Evolutionary conservation across 2,888 invertebrate species (phyloP), one percentile per base, ranked within the genome.

Genomic region (Cephus runcator): DNA sequence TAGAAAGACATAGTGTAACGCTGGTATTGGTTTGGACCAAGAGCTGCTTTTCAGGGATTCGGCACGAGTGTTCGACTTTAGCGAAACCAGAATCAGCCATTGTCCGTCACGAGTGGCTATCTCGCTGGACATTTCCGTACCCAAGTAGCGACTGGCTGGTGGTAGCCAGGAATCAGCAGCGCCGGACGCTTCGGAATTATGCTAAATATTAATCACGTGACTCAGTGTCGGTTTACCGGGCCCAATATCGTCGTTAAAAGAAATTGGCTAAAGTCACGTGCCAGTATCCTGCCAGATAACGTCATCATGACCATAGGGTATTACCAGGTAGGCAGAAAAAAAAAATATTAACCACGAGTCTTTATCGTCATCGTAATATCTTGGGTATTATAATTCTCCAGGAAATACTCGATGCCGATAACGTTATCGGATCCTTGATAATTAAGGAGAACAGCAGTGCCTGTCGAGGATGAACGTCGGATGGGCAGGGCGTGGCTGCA

Each of bases 81-180:
- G 86, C 82, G 84, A 81, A 83, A 85, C 83, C 85, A 87, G 86
- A 87, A 88, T 86, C 86, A 85, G 83, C 87, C 83, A 89, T 89
- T 89, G 88, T 89, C 83, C 87, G 87, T 86, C 86, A 87, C 85
- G 87, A 89, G 88, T 87, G 87, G 88, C 88, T 89, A 89, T 88
- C 89, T 88, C 86, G 85, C 84, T 83, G 88, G 87, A 88, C 89
- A 88, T 88, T 89, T 88, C 89, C 89, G 89, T 88, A 88, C 85
- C 88, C 87, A 83, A 84, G 80, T 56, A 77, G 56, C 56, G 9
- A 23, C 23, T 9, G 9, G 23, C 9, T 23, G 15, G 56, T 56
- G 56, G 56, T 56, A 56, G 9, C 56, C 15, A 56, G 23, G 56
- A 56, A 9, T 56, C 23, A 56, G 56, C 23, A 56, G 9, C 2